Base-by-base conservation (phyloP, 1,140 invertebrate species). In the Papilio dardanus region DNA sequence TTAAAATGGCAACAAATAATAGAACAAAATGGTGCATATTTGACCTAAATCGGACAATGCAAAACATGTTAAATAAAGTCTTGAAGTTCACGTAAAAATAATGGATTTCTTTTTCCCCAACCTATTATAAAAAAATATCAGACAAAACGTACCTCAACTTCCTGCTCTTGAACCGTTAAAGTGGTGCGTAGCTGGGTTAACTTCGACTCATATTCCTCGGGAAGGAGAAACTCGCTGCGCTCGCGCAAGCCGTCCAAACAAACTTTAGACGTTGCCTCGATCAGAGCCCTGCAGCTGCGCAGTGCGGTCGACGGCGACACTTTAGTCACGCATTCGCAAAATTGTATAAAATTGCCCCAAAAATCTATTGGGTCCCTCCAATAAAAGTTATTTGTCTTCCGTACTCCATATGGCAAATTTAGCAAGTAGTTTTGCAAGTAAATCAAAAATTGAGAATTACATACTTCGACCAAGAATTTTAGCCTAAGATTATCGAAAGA, bases 311-410 rank as follows among this genome's bases (percentile, higher is more conserved):
- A 85, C 10, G 94, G 94, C 0, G 89, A 86, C 21, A 90, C 66
- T 21, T 86, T 79, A 19, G 88, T 84, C 10, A 94, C 83, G n/a
- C 69, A 85, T 76, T 89, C 84, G 75, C 79, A 86, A 79, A 91
- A 87, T 66, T 42, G 76, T 14, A 91, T 76, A 31, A 93, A 85
- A 78, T 93, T 89, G 0, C 75, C 66, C 89, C 92, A 94, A 87
- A 94, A 94, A 28, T 79, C 74, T 28, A 81, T 80, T 79, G 82
- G 79, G 71, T 92, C 81, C 8, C 84, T 83, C 94, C 93, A 94
- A 62, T 93, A 94, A 66, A 90, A 75, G 24, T 76, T 84, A 65
- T 91, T 91, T 30, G 81, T 65, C 2, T 77, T 50, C 12, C 58
- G 71, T 10, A 80, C 76, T 6, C 81, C 77, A 46, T 91, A 92